phyloP scores from a whole-genome alignment of 2,888 invertebrate species.

The Scaptomyza cyrtandrae region DNA sequence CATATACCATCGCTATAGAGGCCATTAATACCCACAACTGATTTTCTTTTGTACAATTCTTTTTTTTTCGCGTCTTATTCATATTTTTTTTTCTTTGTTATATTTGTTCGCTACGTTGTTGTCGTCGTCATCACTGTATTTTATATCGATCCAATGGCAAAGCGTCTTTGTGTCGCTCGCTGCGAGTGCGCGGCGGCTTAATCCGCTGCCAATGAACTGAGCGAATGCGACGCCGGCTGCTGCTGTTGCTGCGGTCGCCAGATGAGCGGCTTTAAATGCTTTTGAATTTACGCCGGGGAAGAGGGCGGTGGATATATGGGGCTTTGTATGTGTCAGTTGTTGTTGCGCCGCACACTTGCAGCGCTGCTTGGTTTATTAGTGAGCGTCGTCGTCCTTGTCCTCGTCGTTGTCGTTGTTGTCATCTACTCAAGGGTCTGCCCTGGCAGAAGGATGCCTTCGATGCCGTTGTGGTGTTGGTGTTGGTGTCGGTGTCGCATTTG shows the following conservation, averaged over 20 bases:
- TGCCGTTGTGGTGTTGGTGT: conserved; percentile 34
- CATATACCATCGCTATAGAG: conserved; percentile 50
- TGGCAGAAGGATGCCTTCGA: conserved; percentile 60
- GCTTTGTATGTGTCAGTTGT: conserved; percentile 35
- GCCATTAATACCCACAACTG: conserved; percentile 73
- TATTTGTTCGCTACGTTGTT: conserved; percentile 17
- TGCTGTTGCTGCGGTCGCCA: conserved; percentile 62
- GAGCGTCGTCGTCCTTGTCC: conserved; percentile 27
- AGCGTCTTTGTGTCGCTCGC: conserved; percentile 67
- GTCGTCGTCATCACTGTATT: conserved; percentile 53
- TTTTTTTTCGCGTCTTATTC: conserved; percentile 38
- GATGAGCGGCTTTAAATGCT: conserved; percentile 73
- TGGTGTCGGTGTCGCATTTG: conserved; percentile 52
- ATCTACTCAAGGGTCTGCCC: conserved; percentile 42
- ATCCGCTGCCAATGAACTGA: conserved; percentile 82
- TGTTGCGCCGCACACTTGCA: neutral
- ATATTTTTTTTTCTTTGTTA: conserved; percentile 40
- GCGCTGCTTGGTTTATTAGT: conserved; percentile 66
- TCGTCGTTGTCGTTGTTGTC: conserved; percentile 25
- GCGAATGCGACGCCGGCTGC: conserved; percentile 55
- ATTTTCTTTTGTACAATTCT: conserved; percentile 60
- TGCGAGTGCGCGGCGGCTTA: conserved; percentile 72
- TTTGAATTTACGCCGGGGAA: conserved; percentile 36
- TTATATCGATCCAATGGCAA: conserved; percentile 81
- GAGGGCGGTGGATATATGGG: neutral